These are phyloP conservation scores for Oxytorus armatus DNA, from an alignment of 2,888 invertebrate genomes.

Conservation along the genomic window DNA sequence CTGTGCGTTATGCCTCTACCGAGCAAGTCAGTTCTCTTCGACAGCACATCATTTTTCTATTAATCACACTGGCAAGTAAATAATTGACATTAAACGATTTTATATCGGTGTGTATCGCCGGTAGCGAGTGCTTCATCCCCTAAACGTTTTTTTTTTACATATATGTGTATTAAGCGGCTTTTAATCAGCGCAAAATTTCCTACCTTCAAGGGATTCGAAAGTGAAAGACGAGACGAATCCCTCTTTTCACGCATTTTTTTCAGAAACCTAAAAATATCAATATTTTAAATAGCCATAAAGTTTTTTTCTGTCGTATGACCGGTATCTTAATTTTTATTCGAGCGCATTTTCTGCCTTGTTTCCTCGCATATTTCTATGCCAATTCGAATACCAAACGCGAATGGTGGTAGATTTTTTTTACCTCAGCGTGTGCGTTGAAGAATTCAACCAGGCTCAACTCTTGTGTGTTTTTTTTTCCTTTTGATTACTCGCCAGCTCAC, in stretches of 20 bases:
- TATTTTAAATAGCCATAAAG: too few relatives aligned
- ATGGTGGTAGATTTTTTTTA: conserved; percentile 25
- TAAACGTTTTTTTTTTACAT: too few relatives aligned
- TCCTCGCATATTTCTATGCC: conserved; percentile 29
- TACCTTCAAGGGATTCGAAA: too few relatives aligned
- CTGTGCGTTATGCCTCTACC: too few relatives aligned
- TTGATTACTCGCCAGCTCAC: conserved; percentile 19
- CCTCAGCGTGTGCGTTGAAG: conserved; percentile 18
- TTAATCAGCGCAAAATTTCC: too few relatives aligned
- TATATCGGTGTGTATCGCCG: conserved; percentile 2
- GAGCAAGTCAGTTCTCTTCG: conserved; percentile 4
- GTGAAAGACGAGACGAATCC: too few relatives aligned
- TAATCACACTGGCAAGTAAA: conserved; percentile 15
- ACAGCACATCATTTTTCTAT: conserved; percentile 13
- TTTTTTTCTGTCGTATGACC: conserved; percentile 9
- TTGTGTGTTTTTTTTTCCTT: conserved; percentile 16
- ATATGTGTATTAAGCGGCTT: too few relatives aligned
- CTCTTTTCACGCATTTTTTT: too few relatives aligned
- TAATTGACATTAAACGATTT: conserved; percentile 11
- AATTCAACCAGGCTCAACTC: conserved; percentile 11
- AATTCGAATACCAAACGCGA: conserved; percentile 40
- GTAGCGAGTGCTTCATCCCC: background rate
- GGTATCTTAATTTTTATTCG: conserved; percentile 14
- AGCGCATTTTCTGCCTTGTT: background rate
- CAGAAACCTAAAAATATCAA: background rate